Evolutionary conservation across 2,797 vertebrate species (phyloP), one percentile per base, ranked within the genome.

Genomic region (Jordanella pulchra): DNA sequence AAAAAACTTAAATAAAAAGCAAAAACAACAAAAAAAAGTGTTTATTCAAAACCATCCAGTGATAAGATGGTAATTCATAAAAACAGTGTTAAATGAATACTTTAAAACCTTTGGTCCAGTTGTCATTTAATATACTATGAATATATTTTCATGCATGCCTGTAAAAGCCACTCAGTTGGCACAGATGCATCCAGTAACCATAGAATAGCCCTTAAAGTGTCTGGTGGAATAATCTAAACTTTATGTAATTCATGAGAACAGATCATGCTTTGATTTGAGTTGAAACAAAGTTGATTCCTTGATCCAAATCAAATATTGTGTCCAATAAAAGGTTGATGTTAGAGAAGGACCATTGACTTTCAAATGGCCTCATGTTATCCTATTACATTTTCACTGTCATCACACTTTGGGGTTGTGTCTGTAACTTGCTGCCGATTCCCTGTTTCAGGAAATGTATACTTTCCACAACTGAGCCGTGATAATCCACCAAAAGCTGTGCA

Each of bases 401-500:
- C 85, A 87, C n/a, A 42, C 69, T 44, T 54, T 75, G 67, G n/a
- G 64, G 65, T 65, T 67, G 54, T 69, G 80, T 61, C 61, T 18
- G 30, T 72, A 30, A 18, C 45, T 67, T 28, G 2, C 7, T 28
- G 42, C 60, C 45, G 67, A 77, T 83, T 76, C 35, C 65, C 32
- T 73, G 64, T 75, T 76, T 77, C 82, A 81, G 87, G 79, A 79
- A 71, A 85, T 71, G 77, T 74, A 51, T 63, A 67, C 79, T 86
- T 90, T 90, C 87, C 90, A 73, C 65, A 69, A 79, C 44, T 53
- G 64, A 89, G 77, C 47, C 18, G 78, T 18, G 72, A 78, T 89
- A 92, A 90, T 92, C 87, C 89, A 63, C 71, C 61, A 7, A 30
- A 79, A 78, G 76, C 77, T 78, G 28, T 67, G 51, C 76, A 72